These are phyloP conservation scores for Caenorhabditis virilis DNA, from an alignment of 2,888 invertebrate genomes.

Conservation along the genomic window DNA sequence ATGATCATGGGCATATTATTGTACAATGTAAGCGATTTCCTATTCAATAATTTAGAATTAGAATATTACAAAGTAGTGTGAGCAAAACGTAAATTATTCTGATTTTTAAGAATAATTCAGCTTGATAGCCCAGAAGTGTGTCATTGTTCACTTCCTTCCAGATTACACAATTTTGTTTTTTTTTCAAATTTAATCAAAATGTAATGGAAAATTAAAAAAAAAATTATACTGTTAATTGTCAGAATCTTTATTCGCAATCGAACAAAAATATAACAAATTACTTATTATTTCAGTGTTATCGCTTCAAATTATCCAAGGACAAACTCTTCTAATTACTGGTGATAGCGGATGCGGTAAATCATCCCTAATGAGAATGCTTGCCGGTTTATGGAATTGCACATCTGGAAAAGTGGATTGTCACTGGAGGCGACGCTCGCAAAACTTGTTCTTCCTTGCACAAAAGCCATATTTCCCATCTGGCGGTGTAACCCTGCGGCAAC, in stretches of 20 bases:
- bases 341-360: slow-evolving; percentile 95
- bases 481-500: slow-evolving; percentile 72
- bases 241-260: neutral
- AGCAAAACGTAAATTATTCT: no score
- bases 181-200: no score
- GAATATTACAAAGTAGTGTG: no score
- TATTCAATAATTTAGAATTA: slow-evolving; percentile 1
- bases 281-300: slow-evolving; percentile 71
- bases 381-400: slow-evolving; percentile 87
- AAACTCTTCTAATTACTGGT: slow-evolving; percentile 82
- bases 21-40: slow-evolving; percentile 44
- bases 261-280: no score
- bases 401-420: slow-evolving; percentile 62
- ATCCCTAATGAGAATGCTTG: slow-evolving; percentile 86
- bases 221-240: no score
- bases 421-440: slow-evolving; percentile 54
- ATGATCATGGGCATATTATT: slow-evolving; percentile 52
- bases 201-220: no score
- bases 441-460: slow-evolving; percentile 73
- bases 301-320: slow-evolving; percentile 70
- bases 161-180: no score
- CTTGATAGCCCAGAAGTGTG: no score
- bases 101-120: no score
- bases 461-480: slow-evolving; percentile 73
- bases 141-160: no score